Evolutionary conservation across 2,888 invertebrate genomes (phyloP).

Genomic region (Cheilosia vernalis): DNA sequence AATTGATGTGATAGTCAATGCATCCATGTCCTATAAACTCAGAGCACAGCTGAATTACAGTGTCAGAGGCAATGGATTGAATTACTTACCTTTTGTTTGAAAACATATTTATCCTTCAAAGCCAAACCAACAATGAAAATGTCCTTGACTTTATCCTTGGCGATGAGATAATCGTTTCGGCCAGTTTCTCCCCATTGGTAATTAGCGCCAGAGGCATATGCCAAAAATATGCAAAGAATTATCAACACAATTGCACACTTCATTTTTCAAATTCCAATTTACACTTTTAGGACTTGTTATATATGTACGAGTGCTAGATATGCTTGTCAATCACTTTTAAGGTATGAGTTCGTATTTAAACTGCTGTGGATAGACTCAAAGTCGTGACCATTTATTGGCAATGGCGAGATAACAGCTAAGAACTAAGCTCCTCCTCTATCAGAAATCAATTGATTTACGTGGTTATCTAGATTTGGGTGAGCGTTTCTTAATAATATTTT

Average conservation of each 20-base stretch:
- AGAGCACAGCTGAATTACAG: background rate
- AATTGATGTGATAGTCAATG: constrained; percentile 70
- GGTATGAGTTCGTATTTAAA: constrained; percentile 5
- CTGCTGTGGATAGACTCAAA: background rate
- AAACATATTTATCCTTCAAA: constrained; percentile 77
- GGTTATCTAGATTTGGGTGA: constrained; percentile 33
- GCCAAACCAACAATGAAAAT: constrained; percentile 77
- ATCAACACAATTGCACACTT: constrained; percentile 39
- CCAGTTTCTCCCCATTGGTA: constrained; percentile 79
- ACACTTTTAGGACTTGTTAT: constrained; percentile 1
- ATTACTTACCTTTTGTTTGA: constrained; percentile 77
- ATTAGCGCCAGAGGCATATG: constrained; percentile 76
- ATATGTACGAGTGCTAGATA: background rate
- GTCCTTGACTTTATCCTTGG: constrained; percentile 78
- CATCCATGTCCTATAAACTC: constrained; percentile 34
- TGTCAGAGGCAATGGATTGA: background rate
- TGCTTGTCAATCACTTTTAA: constrained; percentile 13
- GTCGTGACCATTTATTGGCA: constrained; percentile 39
- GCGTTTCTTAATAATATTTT: background rate
- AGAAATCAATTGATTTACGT: constrained; percentile 22
- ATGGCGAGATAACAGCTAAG: background rate
- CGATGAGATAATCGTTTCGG: constrained; percentile 77
- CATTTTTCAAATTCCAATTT: constrained; percentile 34
- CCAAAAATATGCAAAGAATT: constrained; percentile 54
- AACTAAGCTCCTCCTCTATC: constrained; percentile 7